phyloP scores from a whole-genome alignment of 1,140 invertebrate species.

The Cherax quadricarinatus region DNA sequence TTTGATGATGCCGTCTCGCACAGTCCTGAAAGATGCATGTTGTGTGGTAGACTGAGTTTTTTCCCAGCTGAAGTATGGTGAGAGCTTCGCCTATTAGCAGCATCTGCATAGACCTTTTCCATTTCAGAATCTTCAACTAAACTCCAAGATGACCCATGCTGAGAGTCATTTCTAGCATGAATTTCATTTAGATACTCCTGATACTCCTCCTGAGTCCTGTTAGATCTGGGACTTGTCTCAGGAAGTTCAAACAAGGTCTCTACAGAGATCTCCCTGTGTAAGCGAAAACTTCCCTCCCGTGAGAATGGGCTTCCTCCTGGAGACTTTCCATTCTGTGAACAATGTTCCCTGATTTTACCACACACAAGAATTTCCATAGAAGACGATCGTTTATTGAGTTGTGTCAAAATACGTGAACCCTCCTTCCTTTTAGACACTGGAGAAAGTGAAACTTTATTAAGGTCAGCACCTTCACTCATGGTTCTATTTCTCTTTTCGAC shows the following conservation, averaged over 20 bases:
- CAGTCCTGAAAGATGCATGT: conserved; percentile 65
- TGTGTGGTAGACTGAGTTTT: conserved; percentile 70
- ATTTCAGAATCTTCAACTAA: conserved; percentile 62
- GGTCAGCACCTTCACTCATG: conserved; percentile 63
- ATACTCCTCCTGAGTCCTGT: conserved; percentile 57
- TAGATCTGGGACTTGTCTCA: conserved; percentile 34
- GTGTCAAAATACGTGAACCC: conserved; percentile 41
- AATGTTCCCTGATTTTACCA: conserved; percentile 72
- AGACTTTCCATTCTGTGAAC: conserved; percentile 42
- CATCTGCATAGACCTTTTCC: neutral
- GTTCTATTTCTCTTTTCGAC: conserved; percentile 62
- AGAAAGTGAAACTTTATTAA: conserved; percentile 30
- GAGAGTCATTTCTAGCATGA: conserved; percentile 60
- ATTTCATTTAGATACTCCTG: conserved; percentile 65
- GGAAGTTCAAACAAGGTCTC: conserved; percentile 70
- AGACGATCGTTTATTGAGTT: conserved; percentile 69
- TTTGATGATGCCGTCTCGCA: conserved; percentile 52
- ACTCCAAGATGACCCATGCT: conserved; percentile 67
- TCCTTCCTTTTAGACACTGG: conserved; percentile 27
- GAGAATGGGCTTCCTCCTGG: conserved; percentile 59
- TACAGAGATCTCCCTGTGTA: conserved; percentile 71
- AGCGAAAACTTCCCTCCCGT: conserved; percentile 71
- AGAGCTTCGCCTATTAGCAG: conserved; percentile 25
- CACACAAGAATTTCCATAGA: conserved; percentile 73
- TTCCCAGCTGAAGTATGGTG: conserved; percentile 38